Conservation (phyloP, 2,113 vertebrate genomes). For the Myrmecophaga tridactyla region DNA sequence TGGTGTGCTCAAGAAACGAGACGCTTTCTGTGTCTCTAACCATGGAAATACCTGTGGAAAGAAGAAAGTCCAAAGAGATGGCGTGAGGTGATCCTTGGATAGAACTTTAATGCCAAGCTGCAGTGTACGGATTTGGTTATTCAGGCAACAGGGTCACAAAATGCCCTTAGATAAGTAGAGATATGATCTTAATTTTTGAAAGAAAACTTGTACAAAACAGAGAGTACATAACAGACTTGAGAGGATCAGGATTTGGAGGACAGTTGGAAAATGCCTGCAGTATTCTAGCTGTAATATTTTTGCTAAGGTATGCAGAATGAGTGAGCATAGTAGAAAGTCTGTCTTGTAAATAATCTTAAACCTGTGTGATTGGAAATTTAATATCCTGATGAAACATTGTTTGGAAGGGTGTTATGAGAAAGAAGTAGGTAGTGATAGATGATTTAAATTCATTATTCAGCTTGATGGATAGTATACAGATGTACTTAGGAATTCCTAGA, state of each 20-base stretch:
- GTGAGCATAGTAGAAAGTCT: not conserved
- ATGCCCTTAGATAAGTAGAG: not conserved
- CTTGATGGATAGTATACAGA: not conserved
- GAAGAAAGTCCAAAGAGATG: not conserved
- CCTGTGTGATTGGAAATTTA: not conserved
- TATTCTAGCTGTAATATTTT: not conserved
- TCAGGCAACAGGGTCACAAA: not conserved
- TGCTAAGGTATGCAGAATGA: not conserved
- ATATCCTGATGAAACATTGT: not conserved
- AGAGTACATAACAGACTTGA: not conserved
- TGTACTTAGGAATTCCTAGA: not conserved
- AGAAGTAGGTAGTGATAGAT: not conserved
- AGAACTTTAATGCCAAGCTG: not conserved
- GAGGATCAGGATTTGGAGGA: not conserved
- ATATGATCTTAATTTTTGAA: not conserved
- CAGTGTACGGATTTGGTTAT: not conserved
- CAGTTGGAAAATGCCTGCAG: not conserved
- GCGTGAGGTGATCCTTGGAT: no score
- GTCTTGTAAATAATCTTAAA: not conserved
- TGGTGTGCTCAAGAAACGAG: not conserved
- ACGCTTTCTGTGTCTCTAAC: not conserved
- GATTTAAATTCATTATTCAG: not conserved
- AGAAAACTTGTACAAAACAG: not conserved
- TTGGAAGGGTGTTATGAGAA: not conserved
- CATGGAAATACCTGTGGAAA: not conserved